phyloP scores from a whole-genome alignment of 2,888 invertebrate genomes.

The Yponomeuta cagnagella region DNA sequence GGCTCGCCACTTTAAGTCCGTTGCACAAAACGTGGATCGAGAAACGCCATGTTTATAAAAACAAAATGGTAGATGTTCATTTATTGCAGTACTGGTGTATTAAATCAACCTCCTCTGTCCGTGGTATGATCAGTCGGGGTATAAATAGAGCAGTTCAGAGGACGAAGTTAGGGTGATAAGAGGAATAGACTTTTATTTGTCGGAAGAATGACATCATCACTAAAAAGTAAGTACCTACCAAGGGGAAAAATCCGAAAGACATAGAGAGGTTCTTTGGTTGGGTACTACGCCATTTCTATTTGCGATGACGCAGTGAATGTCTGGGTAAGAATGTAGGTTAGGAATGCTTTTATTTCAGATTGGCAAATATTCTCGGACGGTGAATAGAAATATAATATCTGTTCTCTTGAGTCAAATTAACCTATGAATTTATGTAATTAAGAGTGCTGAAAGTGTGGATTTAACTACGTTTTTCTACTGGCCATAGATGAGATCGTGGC shows the following conservation, averaged over 20 bases:
- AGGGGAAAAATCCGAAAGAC: too few relatives aligned
- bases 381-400: background rate
- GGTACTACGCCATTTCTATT: background rate
- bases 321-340: background rate
- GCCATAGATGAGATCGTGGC: too few relatives aligned
- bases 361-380: background rate
- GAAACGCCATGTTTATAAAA: background rate
- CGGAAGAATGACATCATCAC: background rate
- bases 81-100: too few relatives aligned
- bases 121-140: too few relatives aligned
- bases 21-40: constrained; percentile 8
- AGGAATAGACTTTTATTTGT: background rate
- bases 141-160: too few relatives aligned
- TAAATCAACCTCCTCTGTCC: too few relatives aligned
- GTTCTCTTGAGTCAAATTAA: too few relatives aligned
- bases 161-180: background rate
- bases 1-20: constrained; percentile 15
- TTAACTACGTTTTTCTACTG: too few relatives aligned
- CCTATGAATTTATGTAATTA: too few relatives aligned
- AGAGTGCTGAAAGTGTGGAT: too few relatives aligned
- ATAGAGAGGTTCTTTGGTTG: too few relatives aligned
- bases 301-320: background rate
- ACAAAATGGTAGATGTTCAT: background rate
- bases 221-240: background rate
- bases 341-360: background rate